Conservation (phyloP, 2,797 vertebrate species). For the Tenualosa ilisha region DNA sequence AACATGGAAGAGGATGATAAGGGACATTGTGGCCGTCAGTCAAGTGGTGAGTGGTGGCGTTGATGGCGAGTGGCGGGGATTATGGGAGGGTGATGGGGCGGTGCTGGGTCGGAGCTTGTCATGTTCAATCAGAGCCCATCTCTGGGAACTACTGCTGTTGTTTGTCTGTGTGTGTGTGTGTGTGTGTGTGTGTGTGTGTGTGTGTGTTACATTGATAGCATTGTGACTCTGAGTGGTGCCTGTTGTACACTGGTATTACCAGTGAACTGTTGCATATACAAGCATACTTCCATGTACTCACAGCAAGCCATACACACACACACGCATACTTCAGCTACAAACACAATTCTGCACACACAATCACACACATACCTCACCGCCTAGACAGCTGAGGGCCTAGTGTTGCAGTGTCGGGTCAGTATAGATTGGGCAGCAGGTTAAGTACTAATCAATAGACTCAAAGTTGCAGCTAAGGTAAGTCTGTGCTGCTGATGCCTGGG, state of each 20-base stretch:
- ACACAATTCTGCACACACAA: not conserved
- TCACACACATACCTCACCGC: not conserved
- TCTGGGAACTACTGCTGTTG: not conserved
- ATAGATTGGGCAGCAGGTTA: constrained; percentile 8
- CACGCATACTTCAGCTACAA: not conserved
- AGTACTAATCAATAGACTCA: constrained; percentile 36
- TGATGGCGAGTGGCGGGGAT: not conserved
- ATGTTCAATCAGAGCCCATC: constrained; percentile 12
- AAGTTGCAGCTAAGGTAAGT: not conserved
- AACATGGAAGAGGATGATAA: constrained; percentile 1
- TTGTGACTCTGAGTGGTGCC: too few relatives aligned
- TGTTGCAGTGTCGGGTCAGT: not conserved
- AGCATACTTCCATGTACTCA: not conserved
- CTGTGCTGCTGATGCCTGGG: constrained; percentile 20
- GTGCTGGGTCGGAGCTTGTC: not conserved
- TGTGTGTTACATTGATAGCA: not conserved
- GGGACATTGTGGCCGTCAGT: constrained; percentile 5
- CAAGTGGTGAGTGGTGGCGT: not conserved
- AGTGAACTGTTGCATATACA: not conserved
- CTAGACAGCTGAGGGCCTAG: not conserved
- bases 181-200: constrained; percentile 12
- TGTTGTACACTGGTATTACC: not conserved
- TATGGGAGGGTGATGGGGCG: not conserved
- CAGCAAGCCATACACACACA: not conserved
- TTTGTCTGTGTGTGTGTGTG: constrained; percentile 7